Percentiles rank a stretch among this genome's conserved stretches.
These are phyloP conservation scores for Neogobius melanostomus DNA, from an alignment of 2,113 vertebrate species.

Conservation along the genomic window DNA sequence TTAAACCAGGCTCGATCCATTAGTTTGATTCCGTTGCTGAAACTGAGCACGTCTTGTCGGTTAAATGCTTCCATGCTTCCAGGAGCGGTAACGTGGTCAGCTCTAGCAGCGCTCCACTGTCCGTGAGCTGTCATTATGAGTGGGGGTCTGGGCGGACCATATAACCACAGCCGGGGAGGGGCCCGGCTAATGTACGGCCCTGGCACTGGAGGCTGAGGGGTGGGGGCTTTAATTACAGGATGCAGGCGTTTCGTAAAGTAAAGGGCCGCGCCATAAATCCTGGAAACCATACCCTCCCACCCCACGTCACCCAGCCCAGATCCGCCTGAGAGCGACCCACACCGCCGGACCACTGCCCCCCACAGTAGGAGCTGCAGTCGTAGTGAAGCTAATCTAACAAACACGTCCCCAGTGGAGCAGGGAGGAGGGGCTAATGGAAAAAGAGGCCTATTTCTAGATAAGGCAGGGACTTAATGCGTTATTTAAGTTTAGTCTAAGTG, in stretches of 20 bases:
- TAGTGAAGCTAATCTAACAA: slow-evolving; percentile 49
- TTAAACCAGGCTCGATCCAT: too few species aligned
- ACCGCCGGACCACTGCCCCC: slow-evolving; percentile 34
- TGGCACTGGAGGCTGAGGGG: slow-evolving; percentile 49
- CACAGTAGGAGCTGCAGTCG: too few species aligned
- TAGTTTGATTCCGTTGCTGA: too few species aligned
- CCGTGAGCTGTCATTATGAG: slow-evolving; percentile 66
- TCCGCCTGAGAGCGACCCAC: not conserved
- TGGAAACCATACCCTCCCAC: slow-evolving; percentile 59
- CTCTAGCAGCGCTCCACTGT: slow-evolving; percentile 52
- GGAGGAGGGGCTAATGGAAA: slow-evolving; percentile 15
- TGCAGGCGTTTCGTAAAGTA: slow-evolving; percentile 70
- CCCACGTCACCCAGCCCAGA: slow-evolving; percentile 16
- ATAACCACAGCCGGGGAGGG: slow-evolving; percentile 16
- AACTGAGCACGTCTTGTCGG: too few species aligned
- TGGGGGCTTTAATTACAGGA: slow-evolving; percentile 80
- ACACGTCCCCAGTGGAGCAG: slow-evolving; percentile 42
- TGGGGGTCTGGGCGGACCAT: slow-evolving; percentile 19
- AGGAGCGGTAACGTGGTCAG: too few species aligned
- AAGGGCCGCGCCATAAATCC: slow-evolving; percentile 77
- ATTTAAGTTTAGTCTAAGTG: too few species aligned
- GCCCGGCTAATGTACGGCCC: slow-evolving; percentile 56
- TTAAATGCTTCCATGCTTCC: too few species aligned
- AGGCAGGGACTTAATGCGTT: not conserved
- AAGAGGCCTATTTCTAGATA: not conserved